A percentile compares a stretch with the other conserved stretches of the same genome.
phyloP scores from a whole-genome alignment of 2,797 vertebrate genomes.

The Echiichthys vipera region DNA sequence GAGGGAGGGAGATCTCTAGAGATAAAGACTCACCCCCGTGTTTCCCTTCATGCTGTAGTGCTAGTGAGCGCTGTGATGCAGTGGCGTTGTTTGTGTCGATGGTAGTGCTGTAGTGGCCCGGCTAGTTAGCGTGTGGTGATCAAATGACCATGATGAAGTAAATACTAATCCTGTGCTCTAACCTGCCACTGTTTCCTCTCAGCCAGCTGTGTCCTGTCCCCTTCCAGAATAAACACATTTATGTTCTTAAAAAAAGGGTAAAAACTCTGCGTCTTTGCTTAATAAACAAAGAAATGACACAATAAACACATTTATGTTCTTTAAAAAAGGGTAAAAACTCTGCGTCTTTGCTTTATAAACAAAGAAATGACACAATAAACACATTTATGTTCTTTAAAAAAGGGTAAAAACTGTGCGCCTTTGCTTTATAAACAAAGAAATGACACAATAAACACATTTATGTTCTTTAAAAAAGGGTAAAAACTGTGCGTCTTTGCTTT shows the following conservation, averaged over 20 bases:
- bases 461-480: no score
- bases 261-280: not conserved
- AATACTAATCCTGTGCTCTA: constrained; percentile 13
- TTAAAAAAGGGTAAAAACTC: no score
- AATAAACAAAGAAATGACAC: no score
- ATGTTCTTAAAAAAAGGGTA: not conserved
- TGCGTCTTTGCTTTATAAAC: no score
- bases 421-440: no score
- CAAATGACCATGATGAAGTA: constrained; percentile 33
- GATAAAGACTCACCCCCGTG: not conserved
- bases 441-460: no score
- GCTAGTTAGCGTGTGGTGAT: constrained; percentile 46
- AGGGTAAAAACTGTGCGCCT: no score
- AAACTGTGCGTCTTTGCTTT: no score
- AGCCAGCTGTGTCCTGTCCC: constrained; percentile 40
- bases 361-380: no score
- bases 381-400: no score
- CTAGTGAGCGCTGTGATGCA: constrained; percentile 52
- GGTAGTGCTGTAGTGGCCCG: constrained; percentile 39
- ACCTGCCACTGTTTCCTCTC: constrained; percentile 43
- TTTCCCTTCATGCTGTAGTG: constrained; percentile 39
- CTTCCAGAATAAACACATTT: not conserved
- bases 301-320: no score
- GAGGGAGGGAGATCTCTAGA: constrained; percentile 10
- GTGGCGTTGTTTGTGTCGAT: constrained; percentile 52